phyloP scores from a whole-genome alignment of 2,888 invertebrate genomes.

The Carpatolechia fugitivella region DNA sequence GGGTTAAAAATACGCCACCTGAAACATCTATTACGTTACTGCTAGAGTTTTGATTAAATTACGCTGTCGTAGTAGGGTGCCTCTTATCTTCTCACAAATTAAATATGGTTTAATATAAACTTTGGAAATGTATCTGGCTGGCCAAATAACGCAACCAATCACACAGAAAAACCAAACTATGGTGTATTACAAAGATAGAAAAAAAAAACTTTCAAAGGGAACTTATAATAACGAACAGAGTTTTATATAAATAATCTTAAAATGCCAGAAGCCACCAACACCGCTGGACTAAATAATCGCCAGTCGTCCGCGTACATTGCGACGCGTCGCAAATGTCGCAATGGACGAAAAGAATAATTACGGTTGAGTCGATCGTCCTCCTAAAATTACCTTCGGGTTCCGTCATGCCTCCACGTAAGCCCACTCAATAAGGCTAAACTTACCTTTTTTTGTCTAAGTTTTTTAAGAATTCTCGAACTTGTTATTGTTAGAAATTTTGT shows the following conservation, averaged over 20 bases:
- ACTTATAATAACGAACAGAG: too few species aligned
- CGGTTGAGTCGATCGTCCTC: slow-evolving; percentile 39
- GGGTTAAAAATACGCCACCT: slow-evolving; percentile 5
- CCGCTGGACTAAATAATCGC: slow-evolving; percentile 16
- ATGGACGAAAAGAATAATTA: slow-evolving; percentile 43
- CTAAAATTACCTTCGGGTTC: slow-evolving; percentile 39
- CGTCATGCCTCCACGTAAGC: slow-evolving; percentile 19
- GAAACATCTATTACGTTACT: neutral
- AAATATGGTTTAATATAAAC: too few species aligned
- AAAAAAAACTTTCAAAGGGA: too few species aligned
- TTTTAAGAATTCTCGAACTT: neutral
- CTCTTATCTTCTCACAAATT: too few species aligned
- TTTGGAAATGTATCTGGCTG: neutral
- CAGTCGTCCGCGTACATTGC: slow-evolving; percentile 43
- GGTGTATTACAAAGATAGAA: too few species aligned
- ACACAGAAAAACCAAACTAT: too few species aligned
- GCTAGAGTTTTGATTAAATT: neutral
- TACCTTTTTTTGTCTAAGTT: neutral
- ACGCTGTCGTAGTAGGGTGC: too few species aligned
- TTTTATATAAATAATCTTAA: too few species aligned
- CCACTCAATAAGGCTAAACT: neutral
- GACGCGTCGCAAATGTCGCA: too few species aligned
- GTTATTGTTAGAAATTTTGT: neutral
- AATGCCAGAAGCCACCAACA: too few species aligned
- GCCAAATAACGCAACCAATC: neutral